Base-by-base conservation (phyloP, 2,888 invertebrate genomes). In the Allygus modestus region DNA sequence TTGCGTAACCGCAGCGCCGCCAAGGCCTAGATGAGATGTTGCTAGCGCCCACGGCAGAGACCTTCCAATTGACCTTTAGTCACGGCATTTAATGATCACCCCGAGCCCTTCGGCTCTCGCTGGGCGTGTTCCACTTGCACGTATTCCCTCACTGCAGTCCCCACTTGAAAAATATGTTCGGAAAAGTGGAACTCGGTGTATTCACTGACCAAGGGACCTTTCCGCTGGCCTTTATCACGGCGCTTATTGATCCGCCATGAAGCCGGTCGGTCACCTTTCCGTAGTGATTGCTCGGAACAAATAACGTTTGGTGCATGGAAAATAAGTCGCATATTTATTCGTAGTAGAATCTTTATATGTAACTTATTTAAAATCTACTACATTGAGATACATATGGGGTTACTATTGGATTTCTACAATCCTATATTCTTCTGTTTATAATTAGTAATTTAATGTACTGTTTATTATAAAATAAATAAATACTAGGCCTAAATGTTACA, bases 1-100 rank as follows among this genome's bases (percentile, higher is more conserved):
- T 65, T 71, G 71, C 71, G 41, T 33, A 71, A 71, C 1, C 69
- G n/a, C 31, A 71, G 2, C 69, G n/a, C 31, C 69, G 33, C 31
- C 69, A 69, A 69, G 69, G 71, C 71, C 33, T 20, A 23, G 71
- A 71, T 71, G 71, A 41, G 71, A 37, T 41, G 71, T 41, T 4
- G 71, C 41, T 0, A 31, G 37, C 71, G 71, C 71, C 71, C 41
- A 71, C 71, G 71, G 71, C 37, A 2, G 15, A 71, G 71, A 71
- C 71, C 71, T 71, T 41, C 41, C 71, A 41, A 71, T 71, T 71
- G 71, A 71, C 71, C 71, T 71, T 71, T 41, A 9, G 71, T 71
- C 71, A 71, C 71, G 71, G 69, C 69, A 28, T 65, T 65, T 65
- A 65, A 65, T 58, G 58, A 58, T 51, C 51, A 15, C 51, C 51